phyloP scores from a whole-genome alignment of 2,888 invertebrate species.

The Neoscelio sp. region DNA sequence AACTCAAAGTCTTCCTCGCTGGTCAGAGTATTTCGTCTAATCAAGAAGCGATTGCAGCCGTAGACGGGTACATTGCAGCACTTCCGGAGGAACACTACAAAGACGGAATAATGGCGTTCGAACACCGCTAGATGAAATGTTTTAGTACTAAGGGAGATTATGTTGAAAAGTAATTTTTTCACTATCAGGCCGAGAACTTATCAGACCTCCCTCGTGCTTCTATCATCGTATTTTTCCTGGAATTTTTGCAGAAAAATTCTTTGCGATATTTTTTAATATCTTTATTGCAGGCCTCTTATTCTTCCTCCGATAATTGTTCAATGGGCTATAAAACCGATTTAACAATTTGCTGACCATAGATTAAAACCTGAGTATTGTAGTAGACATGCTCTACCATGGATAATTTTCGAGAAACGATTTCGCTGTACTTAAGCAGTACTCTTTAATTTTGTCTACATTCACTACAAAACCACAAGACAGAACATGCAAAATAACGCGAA shows the following conservation, averaged over 20 bases:
- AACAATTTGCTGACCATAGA: constrained; percentile 16
- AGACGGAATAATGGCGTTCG: no score
- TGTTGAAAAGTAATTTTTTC: no score
- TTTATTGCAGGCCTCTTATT: constrained; percentile 17
- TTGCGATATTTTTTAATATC: constrained; percentile 8
- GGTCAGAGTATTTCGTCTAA: no score
- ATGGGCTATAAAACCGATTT: constrained; percentile 6
- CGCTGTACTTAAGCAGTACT: constrained; percentile 9
- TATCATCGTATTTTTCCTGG: constrained; percentile 15
- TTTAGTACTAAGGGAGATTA: no score
- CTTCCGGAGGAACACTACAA: no score
- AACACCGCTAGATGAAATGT: no score
- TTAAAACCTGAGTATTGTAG: constrained; percentile 17
- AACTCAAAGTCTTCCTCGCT: no score
- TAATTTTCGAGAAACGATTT: constrained; percentile 7
- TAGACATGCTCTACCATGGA: constrained; percentile 25
- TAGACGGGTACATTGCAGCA: no score
- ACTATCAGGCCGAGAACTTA: no score
- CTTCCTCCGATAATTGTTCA: constrained; percentile 23
- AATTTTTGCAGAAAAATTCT: constrained; percentile 9
- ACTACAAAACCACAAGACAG: constrained; percentile 19
- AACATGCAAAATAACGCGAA: constrained; percentile 9
- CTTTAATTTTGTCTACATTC: not conserved
- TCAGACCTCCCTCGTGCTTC: no score
- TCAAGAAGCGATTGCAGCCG: no score